Evolutionary conservation across 2,888 invertebrate species (phyloP), one percentile per base, ranked within the genome.

Genomic region (Tetheella fluctuosa): DNA sequence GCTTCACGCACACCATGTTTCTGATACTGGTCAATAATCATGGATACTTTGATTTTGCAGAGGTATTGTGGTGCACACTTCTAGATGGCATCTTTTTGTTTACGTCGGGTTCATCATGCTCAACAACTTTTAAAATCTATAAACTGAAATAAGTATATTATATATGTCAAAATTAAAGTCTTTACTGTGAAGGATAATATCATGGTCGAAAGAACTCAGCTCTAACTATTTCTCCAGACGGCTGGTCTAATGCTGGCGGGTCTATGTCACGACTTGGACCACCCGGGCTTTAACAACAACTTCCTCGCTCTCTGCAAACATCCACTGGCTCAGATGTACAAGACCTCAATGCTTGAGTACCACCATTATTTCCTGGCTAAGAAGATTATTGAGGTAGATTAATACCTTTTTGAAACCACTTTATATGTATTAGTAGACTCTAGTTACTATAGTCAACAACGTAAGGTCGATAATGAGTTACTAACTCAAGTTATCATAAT

Each of bases 231-330:
- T 28, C 52, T 64, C 0, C 75, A 95, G 95, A 86, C 88, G 1
- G 88, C 92, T 63, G 93, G 93, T 0, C 81, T 95, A 34, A 88
- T 95, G 84, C 76, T 95, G 48, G 89, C 94, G 0, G 94, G 94
- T 0, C 74, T 95, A 0, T 94, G 94, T 76, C 95, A 95, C 74
- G 95, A 95, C 79, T 69, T 95, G 55, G 95, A 95, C 82, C 95
- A 95, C 74, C 94, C 93, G 0, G 95, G 95, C 0, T 91, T 85
- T 74, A 95, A 95, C 66, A 95, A 95, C 77, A 95, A 94, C 78
- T 95, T 93, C 81, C 83, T 95, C 5, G 79, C 91, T 60, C 81
- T 94, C 12, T 88, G 90, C 64, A 93, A 94, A 64, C 94, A 95
- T 61, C 91, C 93, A 0, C 84, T 95, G 13, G 82, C 94, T 0